phyloP scores from a whole-genome alignment of 2,888 invertebrate genomes.

The Ectobius pallidus region DNA sequence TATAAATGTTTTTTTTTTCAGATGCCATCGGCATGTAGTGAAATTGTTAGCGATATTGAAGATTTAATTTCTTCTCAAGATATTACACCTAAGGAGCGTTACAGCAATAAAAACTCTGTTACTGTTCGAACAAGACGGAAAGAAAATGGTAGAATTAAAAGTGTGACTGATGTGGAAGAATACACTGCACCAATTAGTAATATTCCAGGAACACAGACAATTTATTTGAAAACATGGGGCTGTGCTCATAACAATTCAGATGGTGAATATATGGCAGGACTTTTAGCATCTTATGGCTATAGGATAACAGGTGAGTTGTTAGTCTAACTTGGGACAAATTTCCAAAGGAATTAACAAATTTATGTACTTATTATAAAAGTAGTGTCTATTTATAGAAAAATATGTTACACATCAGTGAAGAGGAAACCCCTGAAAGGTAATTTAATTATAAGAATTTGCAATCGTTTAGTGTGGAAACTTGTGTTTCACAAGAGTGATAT shows the following conservation, averaged over 20 bases:
- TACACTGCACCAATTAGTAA: slow-evolving; percentile 48
- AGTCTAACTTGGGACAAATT: too few relatives aligned
- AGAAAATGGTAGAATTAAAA: slow-evolving; percentile 50
- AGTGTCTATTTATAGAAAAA: too few relatives aligned
- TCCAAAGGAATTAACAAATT: too few relatives aligned
- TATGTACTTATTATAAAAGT: too few relatives aligned
- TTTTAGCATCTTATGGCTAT: slow-evolving; percentile 88
- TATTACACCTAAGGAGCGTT: slow-evolving; percentile 78
- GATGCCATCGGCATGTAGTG: slow-evolving; percentile 66
- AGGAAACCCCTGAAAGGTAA: too few relatives aligned
- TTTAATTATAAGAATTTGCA: too few relatives aligned
- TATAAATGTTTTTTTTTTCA: too few relatives aligned
- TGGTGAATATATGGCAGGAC: slow-evolving; percentile 98
- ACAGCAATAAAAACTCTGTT: slow-evolving; percentile 72
- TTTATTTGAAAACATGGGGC: slow-evolving; percentile 95
- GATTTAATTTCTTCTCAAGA: slow-evolving; percentile 82
- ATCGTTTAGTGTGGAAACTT: too few relatives aligned
- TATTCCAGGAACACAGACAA: slow-evolving; percentile 71
- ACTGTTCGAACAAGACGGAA: slow-evolving; percentile 67
- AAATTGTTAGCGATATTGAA: slow-evolving; percentile 83
- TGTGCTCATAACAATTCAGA: slow-evolving; percentile 98
- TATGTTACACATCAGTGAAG: too few relatives aligned
- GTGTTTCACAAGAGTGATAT: too few relatives aligned
- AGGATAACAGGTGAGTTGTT: slow-evolving; percentile 65
- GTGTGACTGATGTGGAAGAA: slow-evolving; percentile 44